Base-by-base conservation (phyloP, 2,888 invertebrate genomes). In the Latrodectus hesperus region DNA sequence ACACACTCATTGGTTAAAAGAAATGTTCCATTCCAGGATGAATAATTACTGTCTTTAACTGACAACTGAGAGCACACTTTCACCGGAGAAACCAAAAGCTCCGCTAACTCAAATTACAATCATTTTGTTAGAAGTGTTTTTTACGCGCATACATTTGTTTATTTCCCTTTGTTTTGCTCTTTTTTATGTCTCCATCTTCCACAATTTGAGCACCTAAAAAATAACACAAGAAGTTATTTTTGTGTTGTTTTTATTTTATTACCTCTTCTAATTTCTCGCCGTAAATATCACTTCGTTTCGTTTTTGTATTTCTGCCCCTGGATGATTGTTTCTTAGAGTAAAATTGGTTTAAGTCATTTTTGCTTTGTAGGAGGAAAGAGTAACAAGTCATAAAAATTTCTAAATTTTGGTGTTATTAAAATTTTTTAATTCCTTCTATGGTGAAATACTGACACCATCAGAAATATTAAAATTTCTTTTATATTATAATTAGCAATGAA, bases 61-160 rank as follows among this genome's bases (percentile, higher is more conserved):
- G 81, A 81, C 81, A 82, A 75, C 75, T 75, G 68, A 65, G 17
- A 60, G 70, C 82, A 67, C 68, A 68, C 67, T 68, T 75, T 12
- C 75, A 82, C 75, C 75, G 75, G 82, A 67, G 60, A 75, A 75
- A 70, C 74, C 75, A 68, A 75, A 82, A 82, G 22, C 73, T 55
- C 67, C 70, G 75, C 75, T 75, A 82, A 82, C 74, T 82, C 82
- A 75, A 68, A 74, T 81, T 73, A 72, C 81, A 81, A 81, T 81
- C 74, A 81, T 81, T 81, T 81, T 51, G 65, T 67, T 49, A 53
- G 73, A 51, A 17, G 9, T 14, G 53, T 72, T 72, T 73, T 81
- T 51, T 12, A 49, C 0, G 12, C 71, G 60, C 22, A 70, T 70
- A 78, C 60, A 72, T 60, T 72, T 80, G 64, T 64, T 17, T 68